Evolutionary conservation across 1,140 invertebrate species (phyloP).

Genomic region (Tetramorium alpestre): DNA sequence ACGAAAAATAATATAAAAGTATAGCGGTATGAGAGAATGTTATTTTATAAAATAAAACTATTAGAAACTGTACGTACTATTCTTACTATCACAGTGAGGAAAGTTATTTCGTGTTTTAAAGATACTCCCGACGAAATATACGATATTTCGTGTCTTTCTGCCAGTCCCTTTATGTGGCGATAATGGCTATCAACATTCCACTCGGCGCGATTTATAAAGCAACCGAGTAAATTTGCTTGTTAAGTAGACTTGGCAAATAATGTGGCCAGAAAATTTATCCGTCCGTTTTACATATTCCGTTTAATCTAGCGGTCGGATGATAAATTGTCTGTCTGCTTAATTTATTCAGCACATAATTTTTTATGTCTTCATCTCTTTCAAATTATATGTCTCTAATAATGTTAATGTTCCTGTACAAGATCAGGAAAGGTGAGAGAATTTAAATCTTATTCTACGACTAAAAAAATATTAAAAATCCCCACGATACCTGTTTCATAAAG

Average conservation of each 20-base stretch:
- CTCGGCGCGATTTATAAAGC: slow-evolving; percentile 44
- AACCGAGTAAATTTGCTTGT: slow-evolving; percentile 22
- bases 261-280: slow-evolving; percentile 13
- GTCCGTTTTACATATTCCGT: neutral
- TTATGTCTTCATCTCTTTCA: neutral
- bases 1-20: neutral
- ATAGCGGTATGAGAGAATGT: neutral
- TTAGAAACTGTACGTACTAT: neutral
- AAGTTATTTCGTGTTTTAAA: neutral
- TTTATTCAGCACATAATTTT: slow-evolving; percentile 10
- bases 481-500: neutral
- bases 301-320: neutral
- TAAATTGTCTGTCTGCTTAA: slow-evolving; percentile 4
- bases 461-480: neutral
- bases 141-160: neutral
- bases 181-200: slow-evolving; percentile 23
- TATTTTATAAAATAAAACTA: neutral
- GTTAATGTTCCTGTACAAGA: neutral
- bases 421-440: neutral
- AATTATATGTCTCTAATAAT: neutral
- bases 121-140: slow-evolving; percentile 12
- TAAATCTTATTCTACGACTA: neutral
- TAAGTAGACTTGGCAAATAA: slow-evolving; percentile 27
- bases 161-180: neutral
- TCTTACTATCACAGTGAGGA: neutral